Evolutionary conservation across 2,888 invertebrate species (phyloP).

Genomic region (Quadroppia sp.): DNA sequence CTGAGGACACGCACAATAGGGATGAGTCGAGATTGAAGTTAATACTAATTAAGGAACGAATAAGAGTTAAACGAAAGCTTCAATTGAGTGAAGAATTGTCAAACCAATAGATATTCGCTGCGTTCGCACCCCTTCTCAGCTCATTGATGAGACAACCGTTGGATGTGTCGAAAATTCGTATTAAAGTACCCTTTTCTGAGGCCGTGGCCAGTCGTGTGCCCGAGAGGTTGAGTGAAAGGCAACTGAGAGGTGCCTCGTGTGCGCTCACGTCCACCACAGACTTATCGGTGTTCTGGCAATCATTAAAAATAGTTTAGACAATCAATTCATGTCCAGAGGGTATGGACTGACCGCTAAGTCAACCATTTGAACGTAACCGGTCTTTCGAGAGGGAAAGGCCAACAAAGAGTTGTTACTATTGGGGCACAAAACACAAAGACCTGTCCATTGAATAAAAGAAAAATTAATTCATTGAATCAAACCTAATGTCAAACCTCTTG

Average conservation of each 20-base stretch:
- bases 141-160: conserved; percentile 84
- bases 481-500: conserved; percentile 61
- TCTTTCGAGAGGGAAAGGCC: conserved; percentile 88
- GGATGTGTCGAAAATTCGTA: conserved; percentile 89
- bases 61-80: neutral
- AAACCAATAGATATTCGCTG: conserved; percentile 69
- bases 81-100: conserved; percentile 54
- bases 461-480: neutral
- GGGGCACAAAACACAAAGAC: conserved; percentile 91
- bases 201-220: conserved; percentile 92
- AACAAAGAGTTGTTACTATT: conserved; percentile 92
- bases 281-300: conserved; percentile 69
- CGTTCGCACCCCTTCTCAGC: conserved; percentile 86
- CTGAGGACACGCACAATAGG: conserved; percentile 90
- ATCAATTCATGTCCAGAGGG: too few relatives aligned
- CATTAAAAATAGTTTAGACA: neutral
- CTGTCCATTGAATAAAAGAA: conserved; percentile 51
- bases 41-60: conserved; percentile 68
- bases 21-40: conserved; percentile 94
- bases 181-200: conserved; percentile 93
- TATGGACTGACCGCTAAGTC: conserved; percentile 67
- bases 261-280: conserved; percentile 65
- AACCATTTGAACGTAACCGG: conserved; percentile 87
- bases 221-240: conserved; percentile 87
- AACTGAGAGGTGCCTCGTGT: conserved; percentile 66